These are phyloP conservation scores for Drosophila melanica DNA, from an alignment of 1,140 invertebrate genomes.

Conservation along the genomic window DNA sequence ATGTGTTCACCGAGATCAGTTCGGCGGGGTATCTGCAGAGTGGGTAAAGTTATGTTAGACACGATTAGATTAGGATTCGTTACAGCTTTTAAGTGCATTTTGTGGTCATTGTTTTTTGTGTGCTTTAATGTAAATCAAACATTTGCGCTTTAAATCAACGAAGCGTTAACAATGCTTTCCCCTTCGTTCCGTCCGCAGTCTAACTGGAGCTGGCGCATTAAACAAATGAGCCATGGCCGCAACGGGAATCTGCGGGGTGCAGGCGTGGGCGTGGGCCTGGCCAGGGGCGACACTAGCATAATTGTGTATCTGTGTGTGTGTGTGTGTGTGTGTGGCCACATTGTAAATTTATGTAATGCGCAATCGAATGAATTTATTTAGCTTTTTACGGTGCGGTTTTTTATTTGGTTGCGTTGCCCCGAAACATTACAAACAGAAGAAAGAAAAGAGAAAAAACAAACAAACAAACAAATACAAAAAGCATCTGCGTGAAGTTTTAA, in stretches of 20 bases:
- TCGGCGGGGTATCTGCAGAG: slow-evolving; percentile 91
- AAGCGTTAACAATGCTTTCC: slow-evolving; percentile 57
- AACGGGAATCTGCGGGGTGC: slow-evolving; percentile 13
- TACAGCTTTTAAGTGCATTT: slow-evolving; percentile 57
- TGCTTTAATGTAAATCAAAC: slow-evolving; percentile 63
- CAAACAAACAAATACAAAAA: slow-evolving; percentile 26
- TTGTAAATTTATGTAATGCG: slow-evolving; percentile 72
- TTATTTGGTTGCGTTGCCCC: slow-evolving; percentile 27
- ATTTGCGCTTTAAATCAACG: slow-evolving; percentile 64
- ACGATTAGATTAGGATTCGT: not conserved
- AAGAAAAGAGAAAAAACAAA: slow-evolving; percentile 42
- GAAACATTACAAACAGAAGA: slow-evolving; percentile 43
- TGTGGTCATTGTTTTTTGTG: slow-evolving; percentile 53
- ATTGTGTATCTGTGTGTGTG: slow-evolving; percentile 62
- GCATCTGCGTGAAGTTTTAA: slow-evolving; percentile 10
- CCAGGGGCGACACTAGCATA: slow-evolving; percentile 73
- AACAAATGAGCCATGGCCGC: slow-evolving; percentile 70
- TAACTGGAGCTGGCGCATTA: slow-evolving; percentile 28
- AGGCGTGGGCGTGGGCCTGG: slow-evolving; percentile 22
- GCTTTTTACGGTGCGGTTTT: slow-evolving; percentile 34
- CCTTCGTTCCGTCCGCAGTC: not conserved
- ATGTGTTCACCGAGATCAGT: slow-evolving; percentile 94
- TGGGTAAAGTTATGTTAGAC: not conserved
- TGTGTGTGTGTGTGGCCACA: slow-evolving; percentile 51
- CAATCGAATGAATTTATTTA: slow-evolving; percentile 80